phyloP scores from a whole-genome alignment of 2,113 vertebrate genomes.

The Leucoraja erinaceus region DNA sequence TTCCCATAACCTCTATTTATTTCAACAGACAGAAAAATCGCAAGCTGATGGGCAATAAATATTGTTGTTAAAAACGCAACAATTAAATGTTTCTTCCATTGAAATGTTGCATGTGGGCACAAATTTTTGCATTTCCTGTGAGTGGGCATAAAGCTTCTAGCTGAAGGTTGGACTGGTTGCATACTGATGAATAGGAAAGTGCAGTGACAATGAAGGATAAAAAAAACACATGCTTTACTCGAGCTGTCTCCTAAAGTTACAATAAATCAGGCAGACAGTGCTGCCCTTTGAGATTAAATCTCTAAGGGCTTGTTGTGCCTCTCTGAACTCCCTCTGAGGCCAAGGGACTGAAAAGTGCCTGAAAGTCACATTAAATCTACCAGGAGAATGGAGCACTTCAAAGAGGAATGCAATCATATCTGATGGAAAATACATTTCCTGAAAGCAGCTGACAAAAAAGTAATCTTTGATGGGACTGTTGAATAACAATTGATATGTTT shows the following conservation, averaged over 20 bases:
- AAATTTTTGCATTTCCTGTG: constrained; percentile 82
- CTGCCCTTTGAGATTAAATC: constrained; percentile 80
- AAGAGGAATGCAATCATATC: constrained; percentile 77
- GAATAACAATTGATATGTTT: constrained; percentile 98
- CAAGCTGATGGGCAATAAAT: too few relatives aligned
- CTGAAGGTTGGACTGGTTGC: constrained; percentile 63
- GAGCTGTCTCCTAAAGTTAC: constrained; percentile 80
- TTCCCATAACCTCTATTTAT: background rate
- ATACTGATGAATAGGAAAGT: constrained; percentile 81
- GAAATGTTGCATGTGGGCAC: background rate
- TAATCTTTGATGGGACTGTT: constrained; percentile 93
- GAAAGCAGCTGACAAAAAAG: constrained; percentile 83
- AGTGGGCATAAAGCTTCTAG: constrained; percentile 73
- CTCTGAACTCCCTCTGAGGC: constrained; percentile 75
- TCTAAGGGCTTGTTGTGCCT: constrained; percentile 77
- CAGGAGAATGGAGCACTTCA: constrained; percentile 75
- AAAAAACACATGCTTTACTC: constrained; percentile 68
- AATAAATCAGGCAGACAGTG: constrained; percentile 84
- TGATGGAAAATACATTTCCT: constrained; percentile 85
- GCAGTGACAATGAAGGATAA: constrained; percentile 62
- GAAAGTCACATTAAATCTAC: constrained; percentile 82
- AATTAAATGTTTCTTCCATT: background rate
- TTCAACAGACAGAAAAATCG: background rate
- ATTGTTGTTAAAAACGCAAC: background rate
- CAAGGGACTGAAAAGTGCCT: constrained; percentile 75